Base-by-base conservation (phyloP, 2,888 invertebrate species). In the Lepetodrilus schrolli region DNA sequence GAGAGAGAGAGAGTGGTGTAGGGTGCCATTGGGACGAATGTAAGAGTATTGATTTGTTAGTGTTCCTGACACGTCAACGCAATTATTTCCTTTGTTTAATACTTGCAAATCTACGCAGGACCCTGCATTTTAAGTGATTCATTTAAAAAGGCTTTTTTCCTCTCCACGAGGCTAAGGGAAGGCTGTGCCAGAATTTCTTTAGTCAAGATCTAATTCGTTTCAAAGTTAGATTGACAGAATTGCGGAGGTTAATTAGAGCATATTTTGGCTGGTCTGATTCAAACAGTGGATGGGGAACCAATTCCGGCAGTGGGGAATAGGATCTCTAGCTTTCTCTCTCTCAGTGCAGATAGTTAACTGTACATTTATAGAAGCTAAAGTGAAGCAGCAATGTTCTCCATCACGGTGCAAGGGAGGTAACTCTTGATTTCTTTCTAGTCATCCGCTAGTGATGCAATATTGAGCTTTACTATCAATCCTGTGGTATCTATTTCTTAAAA, bases 71-170 rank as follows among this genome's bases (percentile, higher is more conserved):
- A 58, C 58, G 34, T 58, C 58, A 26, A 30, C 58, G 58, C 58
- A 30, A 58, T 58, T 34, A 58, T 58, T 58, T 58, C 58, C 58
- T 58, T 58, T 58, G 58, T 58, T 58, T 58, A 58, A 58, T 58
- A 58, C 58, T 58, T 30, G 58, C 58, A 58, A 58, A 58, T 58
- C 58, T 58, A 58, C 30, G 58, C 58, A 58, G 58, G 58, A 58
- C 58, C 58, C 58, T 58, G 58, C 58, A 58, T 58, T 58, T 58
- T 58, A 58, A 58, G 58, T 58, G 58, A 58, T 58, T 58, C 58
- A 58, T 58, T 58, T 58, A 58, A 58, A 58, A n/a, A 58, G 26
- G 58, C 58, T 58, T 58, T 58, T 58, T 58, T 26, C 58, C 8
- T 58, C 58, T 26, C 58, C 8, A 30, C 58, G 34, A 58, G 34